These are phyloP conservation scores for Teleiodes luculella DNA, from an alignment of 2,888 invertebrate genomes.

Conservation along the genomic window DNA sequence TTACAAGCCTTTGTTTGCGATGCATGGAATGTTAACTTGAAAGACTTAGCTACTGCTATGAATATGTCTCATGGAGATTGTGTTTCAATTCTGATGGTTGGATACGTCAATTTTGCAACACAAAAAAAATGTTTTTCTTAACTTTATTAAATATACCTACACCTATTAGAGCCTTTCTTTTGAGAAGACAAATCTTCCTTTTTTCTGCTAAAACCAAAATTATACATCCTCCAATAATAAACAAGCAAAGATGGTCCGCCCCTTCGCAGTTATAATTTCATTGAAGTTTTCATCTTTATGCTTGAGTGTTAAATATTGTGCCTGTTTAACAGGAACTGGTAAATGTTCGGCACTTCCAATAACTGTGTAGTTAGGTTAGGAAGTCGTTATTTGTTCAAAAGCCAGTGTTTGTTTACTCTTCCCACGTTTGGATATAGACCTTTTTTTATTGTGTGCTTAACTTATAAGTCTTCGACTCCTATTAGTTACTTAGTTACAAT, in stretches of 20 bases:
- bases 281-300: not conserved
- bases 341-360: constrained; percentile 19
- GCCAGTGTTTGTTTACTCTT: constrained; percentile 46
- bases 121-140: too few relatives aligned
- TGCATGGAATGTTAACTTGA: not conserved
- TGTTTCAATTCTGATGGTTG: too few relatives aligned
- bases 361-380: constrained; percentile 33
- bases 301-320: not conserved
- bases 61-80: too few relatives aligned
- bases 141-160: too few relatives aligned
- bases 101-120: too few relatives aligned
- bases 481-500: not conserved
- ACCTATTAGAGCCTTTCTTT: too few relatives aligned
- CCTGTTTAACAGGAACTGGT: constrained; percentile 14
- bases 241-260: too few relatives aligned
- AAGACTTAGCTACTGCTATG: too few relatives aligned
- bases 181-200: too few relatives aligned
- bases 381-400: constrained; percentile 39
- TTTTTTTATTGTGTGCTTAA: constrained; percentile 34
- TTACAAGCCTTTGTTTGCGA: not conserved
- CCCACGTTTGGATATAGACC: constrained; percentile 44
- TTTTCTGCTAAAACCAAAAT: too few relatives aligned
- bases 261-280: not conserved
- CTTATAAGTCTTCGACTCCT: constrained; percentile 2
- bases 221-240: too few relatives aligned